Conservation (phyloP, 2,797 vertebrate genomes). For the Delichon dasypus region DNA sequence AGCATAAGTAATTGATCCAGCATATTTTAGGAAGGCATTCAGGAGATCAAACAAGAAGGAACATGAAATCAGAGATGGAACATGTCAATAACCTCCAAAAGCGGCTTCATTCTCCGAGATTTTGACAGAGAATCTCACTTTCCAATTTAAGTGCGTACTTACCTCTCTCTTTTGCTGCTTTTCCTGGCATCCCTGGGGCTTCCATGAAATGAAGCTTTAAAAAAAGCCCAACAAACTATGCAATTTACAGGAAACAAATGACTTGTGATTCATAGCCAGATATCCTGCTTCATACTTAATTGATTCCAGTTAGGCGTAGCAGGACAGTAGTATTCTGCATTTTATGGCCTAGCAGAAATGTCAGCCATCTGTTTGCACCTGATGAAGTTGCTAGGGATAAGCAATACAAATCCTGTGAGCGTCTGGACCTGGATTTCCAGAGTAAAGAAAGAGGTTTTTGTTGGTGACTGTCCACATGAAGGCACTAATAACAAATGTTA, state of each 20-base stretch:
- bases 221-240: not conserved
- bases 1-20: not conserved
- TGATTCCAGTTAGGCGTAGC: constrained; percentile 36
- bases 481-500: not conserved
- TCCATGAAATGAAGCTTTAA: not conserved
- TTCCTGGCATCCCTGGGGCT: not conserved
- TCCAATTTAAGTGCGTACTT: not conserved
- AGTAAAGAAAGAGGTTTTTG: not conserved
- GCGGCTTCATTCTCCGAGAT: not conserved
- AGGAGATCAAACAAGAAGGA: not conserved
- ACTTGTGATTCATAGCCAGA: constrained; percentile 36
- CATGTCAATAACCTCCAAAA: not conserved
- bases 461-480: not conserved
- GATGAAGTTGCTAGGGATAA: constrained; percentile 37
- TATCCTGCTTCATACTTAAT: constrained; percentile 21
- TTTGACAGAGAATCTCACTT: not conserved
- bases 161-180: not conserved
- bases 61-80: not conserved
- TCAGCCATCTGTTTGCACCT: constrained; percentile 72
- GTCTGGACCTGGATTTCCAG: not conserved
- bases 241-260: constrained; percentile 35
- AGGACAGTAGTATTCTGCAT: constrained; percentile 44
- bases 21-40: not conserved
- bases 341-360: constrained; percentile 62
- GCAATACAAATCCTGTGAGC: constrained; percentile 22